phyloP scores from a whole-genome alignment of 2,888 invertebrate genomes.

The Drosophila nr. perissopoda region DNA sequence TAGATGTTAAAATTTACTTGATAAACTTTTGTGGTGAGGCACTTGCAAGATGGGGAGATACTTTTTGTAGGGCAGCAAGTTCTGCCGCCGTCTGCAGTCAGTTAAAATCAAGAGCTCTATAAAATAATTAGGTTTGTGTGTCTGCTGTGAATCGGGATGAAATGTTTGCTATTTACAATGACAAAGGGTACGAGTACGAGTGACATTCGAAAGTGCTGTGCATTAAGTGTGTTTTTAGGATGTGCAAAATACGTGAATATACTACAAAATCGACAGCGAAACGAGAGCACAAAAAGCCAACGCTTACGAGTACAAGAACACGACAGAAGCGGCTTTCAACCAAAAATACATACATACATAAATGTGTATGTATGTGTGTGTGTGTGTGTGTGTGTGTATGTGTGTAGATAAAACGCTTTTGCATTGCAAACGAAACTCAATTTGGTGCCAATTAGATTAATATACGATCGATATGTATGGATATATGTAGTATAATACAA shows the following conservation, averaged over 20 bases:
- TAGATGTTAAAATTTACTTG: constrained; percentile 64
- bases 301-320: constrained; percentile 39
- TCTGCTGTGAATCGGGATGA: constrained; percentile 37
- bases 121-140: constrained; percentile 68
- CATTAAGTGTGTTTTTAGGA: constrained; percentile 43
- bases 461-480: constrained; percentile 13
- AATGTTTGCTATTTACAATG: constrained; percentile 70
- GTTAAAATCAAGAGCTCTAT: constrained; percentile 64
- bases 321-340: constrained; percentile 55
- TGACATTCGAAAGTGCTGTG: constrained; percentile 49
- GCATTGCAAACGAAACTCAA: constrained; percentile 62
- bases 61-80: constrained; percentile 15
- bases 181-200: constrained; percentile 19
- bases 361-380: constrained; percentile 15
- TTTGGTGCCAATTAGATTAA: constrained; percentile 64
- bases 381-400: constrained; percentile 20
- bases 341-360: constrained; percentile 26
- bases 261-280: constrained; percentile 37
- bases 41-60: constrained; percentile 49
- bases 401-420: constrained; percentile 41
- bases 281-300: constrained; percentile 28
- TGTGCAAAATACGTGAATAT: constrained; percentile 60
- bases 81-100: constrained; percentile 9
- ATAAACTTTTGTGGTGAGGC: constrained; percentile 29
- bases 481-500: constrained; percentile 25